Evolutionary conservation across 2,113 vertebrate species (phyloP), one percentile per base, ranked within the genome.

Genomic region (Microtus richardsoni): DNA sequence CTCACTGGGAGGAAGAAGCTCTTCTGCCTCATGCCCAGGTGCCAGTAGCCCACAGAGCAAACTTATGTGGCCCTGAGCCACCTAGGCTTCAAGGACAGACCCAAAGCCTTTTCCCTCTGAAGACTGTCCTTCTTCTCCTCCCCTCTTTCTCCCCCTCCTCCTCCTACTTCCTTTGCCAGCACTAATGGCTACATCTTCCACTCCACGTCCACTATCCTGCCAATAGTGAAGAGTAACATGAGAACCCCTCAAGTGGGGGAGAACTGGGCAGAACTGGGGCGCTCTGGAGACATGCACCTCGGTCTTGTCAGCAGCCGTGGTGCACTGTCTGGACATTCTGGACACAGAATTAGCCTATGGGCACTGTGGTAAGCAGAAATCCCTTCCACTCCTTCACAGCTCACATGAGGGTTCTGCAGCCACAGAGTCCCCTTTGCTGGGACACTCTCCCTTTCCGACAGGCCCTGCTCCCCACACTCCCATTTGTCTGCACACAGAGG

Each of bases 341-440:
- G 33, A 52, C 75, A 39, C 54, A 82, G 30, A 17, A 17, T 19
- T 11, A 79, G 66, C 47, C 66, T 8, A 5, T 13, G 24, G 60
- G 73, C 30, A 41, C 71, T 60, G 0, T 0, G 30, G 9, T 54
- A 4, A 4, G 30, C 7, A 7, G 0, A 7, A n/a, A 44, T 47
- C 28, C 26, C 30, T 71, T 30, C 7, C 26, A 11, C 2, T 1
- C 41, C 41, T 17, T 71, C 89, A 52, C 17, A 5, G 52, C 4
- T 49, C 89, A 17, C 49, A 17, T 44, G 1, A 5, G 24, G 60
- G 62, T 58, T 73, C 58, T 5, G 16, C n/a, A 60, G 78, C 19
- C 47, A 28, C n/a, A 2, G 58, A 47, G 79, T 49, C 52, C 47
- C 49, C 73, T 85, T 10, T 36, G 60, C 78, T 44, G 64, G 89